Evolutionary conservation across 1,140 invertebrate species (phyloP).

Genomic region (Zaprionus kolodkinae): DNA sequence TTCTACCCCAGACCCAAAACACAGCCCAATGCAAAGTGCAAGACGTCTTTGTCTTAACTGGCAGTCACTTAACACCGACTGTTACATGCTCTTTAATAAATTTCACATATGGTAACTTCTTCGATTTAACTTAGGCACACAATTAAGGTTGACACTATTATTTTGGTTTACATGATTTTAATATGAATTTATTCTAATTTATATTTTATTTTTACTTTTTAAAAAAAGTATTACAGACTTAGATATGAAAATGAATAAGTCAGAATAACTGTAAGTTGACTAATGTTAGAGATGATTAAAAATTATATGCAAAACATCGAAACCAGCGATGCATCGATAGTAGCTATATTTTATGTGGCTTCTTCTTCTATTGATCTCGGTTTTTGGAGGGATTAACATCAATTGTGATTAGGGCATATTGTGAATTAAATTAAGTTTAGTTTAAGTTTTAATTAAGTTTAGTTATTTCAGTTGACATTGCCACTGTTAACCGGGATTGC

Average conservation of each 20-base stretch:
- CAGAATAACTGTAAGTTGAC: not conserved
- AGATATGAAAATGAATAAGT: not conserved
- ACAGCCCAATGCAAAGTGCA: conserved; percentile 12
- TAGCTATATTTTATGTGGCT: not conserved
- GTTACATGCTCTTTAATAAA: conserved; percentile 17
- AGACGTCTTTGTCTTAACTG: conserved; percentile 54
- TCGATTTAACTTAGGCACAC: not conserved
- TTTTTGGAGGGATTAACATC: too few species aligned
- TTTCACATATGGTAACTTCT: not conserved
- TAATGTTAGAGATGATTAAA: not conserved
- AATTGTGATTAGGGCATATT: too few species aligned
- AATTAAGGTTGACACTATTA: not conserved
- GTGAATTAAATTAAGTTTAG: not conserved
- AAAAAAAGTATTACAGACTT: not conserved
- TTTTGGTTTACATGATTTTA: not conserved
- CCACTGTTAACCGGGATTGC: not conserved
- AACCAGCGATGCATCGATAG: not conserved
- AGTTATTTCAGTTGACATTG: not conserved
- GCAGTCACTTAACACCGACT: conserved; percentile 6
- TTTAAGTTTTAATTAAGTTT: not conserved
- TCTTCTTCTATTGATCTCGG: too few species aligned
- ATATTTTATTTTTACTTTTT: not conserved
- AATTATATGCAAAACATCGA: not conserved
- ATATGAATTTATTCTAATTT: not conserved
- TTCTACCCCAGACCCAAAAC: conserved; percentile 50